Evolutionary conservation across 2,797 vertebrate genomes (phyloP), one percentile per base, ranked within the genome.

Genomic region (Protonibea diacanthus): DNA sequence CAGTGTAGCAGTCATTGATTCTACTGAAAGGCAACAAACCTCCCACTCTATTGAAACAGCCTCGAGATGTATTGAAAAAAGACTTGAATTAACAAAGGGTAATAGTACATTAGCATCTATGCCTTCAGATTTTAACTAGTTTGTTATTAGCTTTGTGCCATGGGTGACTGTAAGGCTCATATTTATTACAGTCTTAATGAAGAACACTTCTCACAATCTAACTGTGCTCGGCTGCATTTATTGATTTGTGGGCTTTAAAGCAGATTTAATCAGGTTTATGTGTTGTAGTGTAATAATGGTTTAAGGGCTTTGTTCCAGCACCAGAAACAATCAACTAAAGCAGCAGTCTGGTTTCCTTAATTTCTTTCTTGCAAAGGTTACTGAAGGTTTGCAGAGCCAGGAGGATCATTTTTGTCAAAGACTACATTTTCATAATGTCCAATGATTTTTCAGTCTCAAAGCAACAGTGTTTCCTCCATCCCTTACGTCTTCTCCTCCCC

Each of bases 141-240:
- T 75, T 70, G 70, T 65, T 52, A 80, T 84, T 42, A 82, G 61
- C 48, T 82, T 63, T 76, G 79, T 66, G 45, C 74, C 74, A 48
- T 1, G 1, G 64, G 12, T 56, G 49, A 73, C 25, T 76, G 29
- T 17, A 25, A 60, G 15, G 59, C 71, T 81, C 14, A 33, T 52
- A 74, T 77, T 66, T 82, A 71, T 80, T 73, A 44, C 70, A 10
- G 4, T 58, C 45, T 65, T 62, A 86, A 84, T 87, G 78, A 77
- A 73, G 57, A 76, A 84, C 76, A 0, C 73, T 9, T 69, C 52
- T 80, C 40, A 38, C 47, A 29, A 6, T 65, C 14, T 57, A 38
- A 38, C 45, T 42, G 23, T 58, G 25, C 56, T 56, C 11, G 8
- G 15, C 56, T 74, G 48, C 42, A 5, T 70, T 83, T 70, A 82